Conservation (phyloP, 1,140 invertebrate genomes). For the Epicauta chinensis region DNA sequence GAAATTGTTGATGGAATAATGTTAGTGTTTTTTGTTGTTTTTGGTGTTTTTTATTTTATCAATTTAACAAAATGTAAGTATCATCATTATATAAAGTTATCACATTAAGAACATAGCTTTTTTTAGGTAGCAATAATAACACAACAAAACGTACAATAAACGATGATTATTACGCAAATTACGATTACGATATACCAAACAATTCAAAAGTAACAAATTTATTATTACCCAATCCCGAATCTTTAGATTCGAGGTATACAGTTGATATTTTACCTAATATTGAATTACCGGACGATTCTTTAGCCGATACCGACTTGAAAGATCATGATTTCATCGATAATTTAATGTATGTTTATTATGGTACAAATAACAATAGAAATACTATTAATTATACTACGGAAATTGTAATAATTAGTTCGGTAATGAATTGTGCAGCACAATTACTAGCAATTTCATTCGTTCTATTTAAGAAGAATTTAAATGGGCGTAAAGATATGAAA, state of each 20-base stretch:
- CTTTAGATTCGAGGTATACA: constrained; percentile 31
- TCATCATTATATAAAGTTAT: constrained; percentile 1
- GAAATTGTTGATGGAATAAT: not conserved
- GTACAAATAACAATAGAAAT: constrained; percentile 37
- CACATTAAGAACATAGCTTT: not conserved
- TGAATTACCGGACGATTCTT: constrained; percentile 38
- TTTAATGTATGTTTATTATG: constrained; percentile 54
- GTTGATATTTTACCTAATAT: constrained; percentile 37
- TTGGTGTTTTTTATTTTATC: constrained; percentile 6
- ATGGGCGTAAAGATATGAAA: constrained; percentile 33
- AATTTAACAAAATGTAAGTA: constrained; percentile 7
- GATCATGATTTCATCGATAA: constrained; percentile 51
- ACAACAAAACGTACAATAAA: constrained; percentile 28
- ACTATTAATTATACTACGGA: constrained; percentile 38
- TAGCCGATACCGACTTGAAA: constrained; percentile 42
- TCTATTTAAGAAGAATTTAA: constrained; percentile 36
- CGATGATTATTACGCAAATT: constrained; percentile 39
- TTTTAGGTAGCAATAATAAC: constrained; percentile 2
- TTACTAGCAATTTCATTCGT: constrained; percentile 39
- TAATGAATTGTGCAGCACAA: constrained; percentile 40
- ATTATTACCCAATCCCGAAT: constrained; percentile 39
- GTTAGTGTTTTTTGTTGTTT: not conserved
- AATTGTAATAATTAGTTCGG: constrained; percentile 39
- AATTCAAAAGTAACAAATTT: constrained; percentile 27
- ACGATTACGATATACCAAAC: constrained; percentile 35